A percentile compares a stretch with the other conserved stretches of the same genome.
Conservation (phyloP, 2,113 vertebrate genomes). For the Agelaius phoeniceus region DNA sequence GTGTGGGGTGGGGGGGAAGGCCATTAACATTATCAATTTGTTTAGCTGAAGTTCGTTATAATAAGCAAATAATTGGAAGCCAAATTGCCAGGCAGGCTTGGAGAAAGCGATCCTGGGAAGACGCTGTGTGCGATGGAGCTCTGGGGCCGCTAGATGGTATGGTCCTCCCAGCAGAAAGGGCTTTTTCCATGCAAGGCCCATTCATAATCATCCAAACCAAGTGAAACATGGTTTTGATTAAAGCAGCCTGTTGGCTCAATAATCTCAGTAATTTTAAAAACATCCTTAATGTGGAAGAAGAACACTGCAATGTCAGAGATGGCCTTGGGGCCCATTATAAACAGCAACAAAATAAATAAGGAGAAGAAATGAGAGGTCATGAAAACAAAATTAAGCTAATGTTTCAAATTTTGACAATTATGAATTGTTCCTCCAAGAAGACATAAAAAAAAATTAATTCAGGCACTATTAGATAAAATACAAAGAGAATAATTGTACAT, state of each 20-base stretch:
- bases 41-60: slow-evolving; percentile 15
- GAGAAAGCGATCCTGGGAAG: not conserved
- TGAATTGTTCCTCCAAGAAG: slow-evolving; percentile 78
- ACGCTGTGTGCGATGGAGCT: slow-evolving; percentile 31
- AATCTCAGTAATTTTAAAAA: slow-evolving; percentile 83
- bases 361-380: slow-evolving; percentile 74
- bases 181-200: slow-evolving; percentile 45
- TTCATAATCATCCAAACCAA: slow-evolving; percentile 76
- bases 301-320: slow-evolving; percentile 73
- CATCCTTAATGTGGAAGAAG: slow-evolving; percentile 80
- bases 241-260: slow-evolving; percentile 84
- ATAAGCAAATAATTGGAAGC: slow-evolving; percentile 31
- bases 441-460: slow-evolving; percentile 71
- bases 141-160: slow-evolving; percentile 74
- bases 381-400: slow-evolving; percentile 85
- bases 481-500: slow-evolving; percentile 73
- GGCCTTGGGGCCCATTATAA: slow-evolving; percentile 80
- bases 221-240: slow-evolving; percentile 86
- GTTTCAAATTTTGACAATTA: slow-evolving; percentile 83
- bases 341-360: slow-evolving; percentile 79
- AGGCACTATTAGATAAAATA: slow-evolving; percentile 82
- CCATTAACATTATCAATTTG: slow-evolving; percentile 27
- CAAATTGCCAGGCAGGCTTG: not conserved
- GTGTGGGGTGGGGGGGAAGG: not conserved
- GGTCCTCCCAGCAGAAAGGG: slow-evolving; percentile 65